Percentiles rank a stretch among this genome's conserved stretches.
phyloP scores from a whole-genome alignment of 2,113 vertebrate species.

The Empidonax traillii region DNA sequence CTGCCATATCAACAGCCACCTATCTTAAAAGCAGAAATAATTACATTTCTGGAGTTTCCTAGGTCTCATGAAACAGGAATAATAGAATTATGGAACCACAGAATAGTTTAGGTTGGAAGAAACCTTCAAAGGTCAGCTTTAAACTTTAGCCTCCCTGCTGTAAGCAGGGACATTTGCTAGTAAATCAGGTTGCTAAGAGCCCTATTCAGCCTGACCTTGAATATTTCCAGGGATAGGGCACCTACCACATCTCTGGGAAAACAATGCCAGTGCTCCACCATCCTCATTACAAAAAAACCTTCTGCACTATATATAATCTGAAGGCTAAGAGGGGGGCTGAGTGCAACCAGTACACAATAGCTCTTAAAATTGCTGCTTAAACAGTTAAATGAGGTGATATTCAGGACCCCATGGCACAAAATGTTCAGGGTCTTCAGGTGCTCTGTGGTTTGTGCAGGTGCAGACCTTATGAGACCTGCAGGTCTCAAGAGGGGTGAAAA shows the following conservation, averaged over 20 bases:
- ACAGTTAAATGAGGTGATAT: background rate
- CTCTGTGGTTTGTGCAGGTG: background rate
- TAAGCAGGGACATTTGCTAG: background rate
- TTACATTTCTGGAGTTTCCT: background rate
- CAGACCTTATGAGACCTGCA: fast-evolving
- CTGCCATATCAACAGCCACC: background rate
- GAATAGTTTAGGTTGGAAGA: background rate
- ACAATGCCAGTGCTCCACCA: background rate
- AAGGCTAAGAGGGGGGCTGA: background rate
- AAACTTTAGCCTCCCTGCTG: background rate
- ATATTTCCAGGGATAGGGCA: background rate
- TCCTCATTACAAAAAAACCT: background rate
- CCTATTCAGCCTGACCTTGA: background rate
- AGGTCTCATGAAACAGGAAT: background rate
- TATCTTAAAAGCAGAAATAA: background rate
- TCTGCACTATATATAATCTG: background rate
- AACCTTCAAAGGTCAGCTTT: background rate
- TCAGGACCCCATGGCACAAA: background rate
- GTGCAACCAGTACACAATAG: background rate
- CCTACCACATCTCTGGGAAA: background rate
- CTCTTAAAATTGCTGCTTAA: background rate
- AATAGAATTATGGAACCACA: background rate
- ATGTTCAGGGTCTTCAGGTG: background rate
- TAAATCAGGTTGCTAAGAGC: background rate
- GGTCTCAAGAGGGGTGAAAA: background rate